Evolutionary conservation across 1,140 invertebrate species (phyloP), one percentile per base, ranked within the genome.

Genomic region (Brachionus angularis): DNA sequence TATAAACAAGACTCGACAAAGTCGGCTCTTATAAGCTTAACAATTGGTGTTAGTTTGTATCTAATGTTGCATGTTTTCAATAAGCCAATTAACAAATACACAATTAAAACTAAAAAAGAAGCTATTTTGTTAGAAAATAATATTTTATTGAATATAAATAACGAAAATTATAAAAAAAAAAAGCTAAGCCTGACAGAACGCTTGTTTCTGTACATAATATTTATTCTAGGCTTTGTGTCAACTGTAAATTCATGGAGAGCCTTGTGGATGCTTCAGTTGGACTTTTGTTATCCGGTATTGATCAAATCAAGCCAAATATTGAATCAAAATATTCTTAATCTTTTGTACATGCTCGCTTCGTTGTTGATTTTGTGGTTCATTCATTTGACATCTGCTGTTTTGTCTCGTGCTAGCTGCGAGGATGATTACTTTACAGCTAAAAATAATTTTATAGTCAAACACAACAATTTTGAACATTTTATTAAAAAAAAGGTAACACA

Each of bases 401-500:
- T 67, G 42, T 46, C 62, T 23, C 25, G 62, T 25, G 42, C 62
- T 21, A 67, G 47, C 29, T 46, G 62, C 33, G 47, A 67, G 36
- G 62, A 67, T 50, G 62, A 46, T 46, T 67, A 47, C 36, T 67
- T 67, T 50, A 67, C 53, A 23, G 34, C 53, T 18, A 58, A 36
- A 21, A 33, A 39, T 39, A 58, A 58, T 39, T 58, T 39, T 39
- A 58, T 58, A 29, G 33, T 58, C 33, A 58, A 33, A 23, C 34
- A 58, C 25, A 58, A 58, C n/a, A 58, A 39, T 39, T 58, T 58
- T 29, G 27, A 58, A 14, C 36, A 10, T 42, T 58, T 58, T 29
- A 21, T 58, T 42, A n/a, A 39, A 58, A 39, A 58, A 39, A 36
- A 29, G 25, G 53, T 58, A 58, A 39, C n/a, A n/a, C n/a, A n/a